Conservation (phyloP, 1,140 invertebrate species). For the Bombus pyrosoma region DNA sequence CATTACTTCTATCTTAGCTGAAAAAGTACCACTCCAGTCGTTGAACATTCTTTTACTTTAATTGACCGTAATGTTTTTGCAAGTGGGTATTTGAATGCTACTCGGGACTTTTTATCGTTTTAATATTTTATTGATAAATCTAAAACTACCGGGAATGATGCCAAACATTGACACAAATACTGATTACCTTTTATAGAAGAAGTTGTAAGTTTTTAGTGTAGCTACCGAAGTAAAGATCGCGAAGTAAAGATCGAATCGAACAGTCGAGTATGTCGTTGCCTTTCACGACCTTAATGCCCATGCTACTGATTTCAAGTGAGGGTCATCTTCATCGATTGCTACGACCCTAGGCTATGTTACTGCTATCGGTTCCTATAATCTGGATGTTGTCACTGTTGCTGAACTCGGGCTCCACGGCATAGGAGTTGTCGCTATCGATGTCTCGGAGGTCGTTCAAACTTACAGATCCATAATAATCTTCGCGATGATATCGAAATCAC, state of each 20-base stretch:
- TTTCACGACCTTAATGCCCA: conserved; percentile 1
- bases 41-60: not conserved
- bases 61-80: not conserved
- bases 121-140: not conserved
- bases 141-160: not conserved
- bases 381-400: not conserved
- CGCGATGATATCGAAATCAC: not conserved
- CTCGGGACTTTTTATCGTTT: not conserved
- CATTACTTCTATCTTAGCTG: not conserved
- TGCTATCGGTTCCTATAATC: conserved; percentile 11
- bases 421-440: too few species aligned
- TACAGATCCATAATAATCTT: conserved; percentile 2
- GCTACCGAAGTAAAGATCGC: not conserved
- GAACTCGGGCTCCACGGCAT: not conserved
- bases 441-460: not conserved
- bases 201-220: not conserved
- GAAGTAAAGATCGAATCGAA: not conserved
- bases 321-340: conserved; percentile 25
- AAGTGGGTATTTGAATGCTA: not conserved
- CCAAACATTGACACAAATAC: not conserved
- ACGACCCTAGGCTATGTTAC: not conserved
- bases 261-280: not conserved
- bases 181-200: not conserved
- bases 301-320: not conserved
- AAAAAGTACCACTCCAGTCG: not conserved